Evolutionary conservation across 64 coral and sea anemone genomes (phyloP), one percentile per base, ranked within the genome.

Genomic region (Porites lutea): DNA sequence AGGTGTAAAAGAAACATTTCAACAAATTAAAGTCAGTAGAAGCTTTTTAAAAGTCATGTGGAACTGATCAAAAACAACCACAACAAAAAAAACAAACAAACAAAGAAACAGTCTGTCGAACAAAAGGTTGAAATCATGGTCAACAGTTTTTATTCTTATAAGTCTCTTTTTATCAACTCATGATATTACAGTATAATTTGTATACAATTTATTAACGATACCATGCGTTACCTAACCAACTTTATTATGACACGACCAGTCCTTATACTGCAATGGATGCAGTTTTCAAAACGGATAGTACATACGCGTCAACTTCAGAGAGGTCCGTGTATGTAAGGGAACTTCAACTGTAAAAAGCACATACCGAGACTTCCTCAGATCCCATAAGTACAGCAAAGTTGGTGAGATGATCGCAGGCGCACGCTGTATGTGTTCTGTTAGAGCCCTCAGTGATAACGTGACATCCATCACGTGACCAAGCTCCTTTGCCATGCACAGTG

Each of bases 311-410:
- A 37, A 37, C 27, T 37, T 37, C 27, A 37, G 27, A 37, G 27
- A 37, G 27, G 27, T 37, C 27, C 27, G 27, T 37, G 27, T 37
- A 59, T 9, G 7, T 71, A 20, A 71, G 19, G 68, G 8, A 19
- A 22, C 3, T 21, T 71, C 6, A 23, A 16, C 3, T 48, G 66
- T 27, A 11, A 65, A 61, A 37, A 37, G 27, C 27, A 48, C 22
- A 20, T 81, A 91, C 93, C 89, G 67, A 48, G 57, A 87, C 72
- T 16, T 84, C 73, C 0, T 79, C 89, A 44, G 89, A 91, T 48
- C 89, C 93, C 89, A 95, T 75, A 0, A 95, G 93, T 82, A 95
- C 87, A n/a, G 93, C 93, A 72, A 95, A 95, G 53, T 95, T 95
- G 7, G 93, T 95, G 50, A 95, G 82, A 71, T 95, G 93, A 52